phyloP scores from a whole-genome alignment of 2,113 vertebrate genomes.

The Cepphus grylle region DNA sequence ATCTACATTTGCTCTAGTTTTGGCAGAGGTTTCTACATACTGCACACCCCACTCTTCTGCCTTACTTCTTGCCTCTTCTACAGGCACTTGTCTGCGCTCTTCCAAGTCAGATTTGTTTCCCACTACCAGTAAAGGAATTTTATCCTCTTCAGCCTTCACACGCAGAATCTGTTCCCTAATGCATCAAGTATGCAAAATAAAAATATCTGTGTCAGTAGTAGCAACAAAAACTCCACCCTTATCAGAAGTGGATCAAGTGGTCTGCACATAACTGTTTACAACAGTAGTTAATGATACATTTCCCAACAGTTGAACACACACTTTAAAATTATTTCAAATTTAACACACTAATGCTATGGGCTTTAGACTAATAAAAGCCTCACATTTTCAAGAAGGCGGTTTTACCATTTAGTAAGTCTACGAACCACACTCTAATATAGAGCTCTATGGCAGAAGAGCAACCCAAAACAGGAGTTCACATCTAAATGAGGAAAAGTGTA shows the following conservation, averaged over 20 bases:
- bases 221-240: background rate
- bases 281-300: background rate
- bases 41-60: constrained; percentile 91
- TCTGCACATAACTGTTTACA: background rate
- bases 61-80: constrained; percentile 83
- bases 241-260: background rate
- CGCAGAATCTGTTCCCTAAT: constrained; percentile 94
- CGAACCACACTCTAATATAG: background rate
- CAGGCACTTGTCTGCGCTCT: constrained; percentile 88
- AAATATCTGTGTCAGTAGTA: background rate
- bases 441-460: background rate
- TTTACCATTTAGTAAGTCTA: background rate
- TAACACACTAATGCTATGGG: background rate
- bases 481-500: background rate
- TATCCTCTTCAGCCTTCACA: constrained; percentile 94
- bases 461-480: background rate
- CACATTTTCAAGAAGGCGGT: background rate
- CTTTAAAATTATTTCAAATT: background rate
- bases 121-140: constrained; percentile 90
- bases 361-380: background rate
- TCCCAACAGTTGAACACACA: background rate
- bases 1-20: constrained; percentile 96
- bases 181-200: background rate
- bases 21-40: constrained; percentile 97
- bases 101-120: constrained; percentile 97